Evolutionary conservation across 2,888 invertebrate genomes (phyloP).

Genomic region (Galerucella nymphaeae): DNA sequence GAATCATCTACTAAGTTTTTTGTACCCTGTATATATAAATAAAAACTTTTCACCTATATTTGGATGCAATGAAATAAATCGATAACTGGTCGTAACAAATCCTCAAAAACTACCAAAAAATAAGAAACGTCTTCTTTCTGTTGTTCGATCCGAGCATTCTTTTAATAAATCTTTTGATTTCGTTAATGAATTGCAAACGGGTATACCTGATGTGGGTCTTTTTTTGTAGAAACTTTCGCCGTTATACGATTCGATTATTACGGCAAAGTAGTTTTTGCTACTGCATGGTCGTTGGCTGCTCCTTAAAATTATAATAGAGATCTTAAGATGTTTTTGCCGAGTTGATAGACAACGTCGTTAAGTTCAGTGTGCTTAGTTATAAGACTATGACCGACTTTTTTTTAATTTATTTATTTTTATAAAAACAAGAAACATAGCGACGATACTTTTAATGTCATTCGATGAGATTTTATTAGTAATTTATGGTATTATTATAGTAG

Average conservation of each 20-base stretch:
- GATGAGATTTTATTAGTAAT: no score
- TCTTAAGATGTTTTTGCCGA: constrained; percentile 56
- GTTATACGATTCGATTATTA: constrained; percentile 48
- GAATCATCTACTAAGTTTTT: no score
- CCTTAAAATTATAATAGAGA: constrained; percentile 62
- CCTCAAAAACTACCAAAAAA: constrained; percentile 8
- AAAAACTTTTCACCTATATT: not conserved
- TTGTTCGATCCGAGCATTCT: constrained; percentile 9
- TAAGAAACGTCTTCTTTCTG: constrained; percentile 11
- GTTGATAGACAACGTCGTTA: constrained; percentile 10
- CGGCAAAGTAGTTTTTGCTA: constrained; percentile 46
- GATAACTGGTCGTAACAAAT: constrained; percentile 3
- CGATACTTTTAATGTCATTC: no score
- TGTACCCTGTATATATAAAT: no score
- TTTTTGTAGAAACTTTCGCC: constrained; percentile 55
- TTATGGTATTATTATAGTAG: no score
- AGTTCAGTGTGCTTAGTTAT: not conserved
- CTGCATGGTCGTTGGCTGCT: constrained; percentile 42
- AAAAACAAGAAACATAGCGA: not conserved
- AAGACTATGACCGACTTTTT: not conserved
- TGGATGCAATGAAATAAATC: constrained; percentile 9
- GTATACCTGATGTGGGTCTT: constrained; percentile 57
- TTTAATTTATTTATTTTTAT: not conserved
- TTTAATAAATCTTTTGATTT: constrained; percentile 30
- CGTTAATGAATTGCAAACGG: constrained; percentile 56